Conservation (phyloP, 2,797 vertebrate genomes). For the Craterocephalus amniculus region DNA sequence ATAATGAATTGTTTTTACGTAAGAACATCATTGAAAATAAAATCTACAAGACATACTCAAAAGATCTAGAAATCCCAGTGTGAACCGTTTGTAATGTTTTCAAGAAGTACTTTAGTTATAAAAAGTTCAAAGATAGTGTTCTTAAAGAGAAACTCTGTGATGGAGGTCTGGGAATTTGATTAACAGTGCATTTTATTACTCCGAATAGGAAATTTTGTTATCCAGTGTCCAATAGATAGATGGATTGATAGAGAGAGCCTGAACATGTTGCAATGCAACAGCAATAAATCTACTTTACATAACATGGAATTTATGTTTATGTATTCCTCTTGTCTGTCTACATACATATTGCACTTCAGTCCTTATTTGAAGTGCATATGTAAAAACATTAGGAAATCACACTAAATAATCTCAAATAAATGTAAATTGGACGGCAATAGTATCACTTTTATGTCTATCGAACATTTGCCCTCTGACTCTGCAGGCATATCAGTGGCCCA, state of each 20-base stretch:
- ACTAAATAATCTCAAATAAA: neutral
- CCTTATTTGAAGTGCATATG: neutral
- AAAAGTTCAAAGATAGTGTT: neutral
- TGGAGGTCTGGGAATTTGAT: neutral
- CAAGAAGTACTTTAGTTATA: neutral
- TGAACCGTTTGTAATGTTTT: neutral
- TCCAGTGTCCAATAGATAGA: neutral
- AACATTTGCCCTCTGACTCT: slow-evolving; percentile 22
- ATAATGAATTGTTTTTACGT: neutral
- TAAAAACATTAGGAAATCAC: neutral
- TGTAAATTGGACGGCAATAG: neutral
- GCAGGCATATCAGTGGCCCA: slow-evolving; percentile 61
- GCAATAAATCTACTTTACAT: neutral
- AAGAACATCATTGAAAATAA: neutral
- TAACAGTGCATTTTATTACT: neutral
- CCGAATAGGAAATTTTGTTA: neutral
- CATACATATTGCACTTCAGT: neutral
- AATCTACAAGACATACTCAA: neutral
- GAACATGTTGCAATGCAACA: neutral
- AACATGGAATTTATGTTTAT: neutral
- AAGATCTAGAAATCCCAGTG: neutral
- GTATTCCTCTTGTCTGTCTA: neutral
- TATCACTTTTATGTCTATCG: neutral
- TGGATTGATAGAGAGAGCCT: neutral
- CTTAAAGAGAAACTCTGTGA: neutral